These are phyloP conservation scores for Isichthys henryi DNA, from an alignment of 2,113 vertebrate genomes.

Conservation along the genomic window DNA sequence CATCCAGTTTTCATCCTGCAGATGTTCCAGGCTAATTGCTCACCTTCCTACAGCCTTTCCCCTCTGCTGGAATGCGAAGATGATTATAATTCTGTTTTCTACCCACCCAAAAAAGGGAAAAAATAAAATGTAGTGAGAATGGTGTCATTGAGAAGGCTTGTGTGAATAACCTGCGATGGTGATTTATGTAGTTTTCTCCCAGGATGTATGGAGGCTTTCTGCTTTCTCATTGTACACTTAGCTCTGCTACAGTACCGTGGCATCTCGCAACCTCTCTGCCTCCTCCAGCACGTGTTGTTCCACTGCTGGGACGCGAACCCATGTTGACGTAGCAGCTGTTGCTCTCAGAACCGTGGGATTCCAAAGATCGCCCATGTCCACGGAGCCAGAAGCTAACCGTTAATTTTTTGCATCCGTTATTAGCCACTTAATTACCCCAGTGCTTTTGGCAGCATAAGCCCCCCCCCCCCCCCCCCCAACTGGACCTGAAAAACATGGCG, in stretches of 20 bases:
- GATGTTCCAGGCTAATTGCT: constrained; percentile 51
- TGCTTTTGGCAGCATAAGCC: neutral
- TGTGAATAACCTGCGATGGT: constrained; percentile 71
- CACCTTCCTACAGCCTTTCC: constrained; percentile 22
- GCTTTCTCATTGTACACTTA: constrained; percentile 44
- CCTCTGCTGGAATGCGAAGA: constrained; percentile 57
- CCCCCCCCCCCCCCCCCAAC: constrained; percentile 11
- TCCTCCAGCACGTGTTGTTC: neutral
- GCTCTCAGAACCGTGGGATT: neutral
- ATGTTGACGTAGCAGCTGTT: neutral
- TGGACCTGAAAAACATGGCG: neutral
- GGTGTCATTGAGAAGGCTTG: constrained; percentile 77
- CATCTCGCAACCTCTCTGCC: constrained; percentile 1
- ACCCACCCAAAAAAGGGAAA: constrained; percentile 37
- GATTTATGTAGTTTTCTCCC: constrained; percentile 61
- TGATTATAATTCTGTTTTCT: constrained; percentile 65
- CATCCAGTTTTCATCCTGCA: constrained; percentile 39
- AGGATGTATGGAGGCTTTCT: constrained; percentile 29
- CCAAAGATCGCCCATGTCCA: neutral
- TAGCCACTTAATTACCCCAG: constrained; percentile 12
- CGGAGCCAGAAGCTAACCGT: neutral
- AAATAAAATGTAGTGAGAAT: constrained; percentile 42
- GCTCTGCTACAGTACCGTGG: constrained; percentile 26
- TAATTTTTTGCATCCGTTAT: constrained; percentile 31
- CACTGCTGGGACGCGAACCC: neutral